Conservation (phyloP, 2,113 vertebrate species). For the Solea solea region DNA sequence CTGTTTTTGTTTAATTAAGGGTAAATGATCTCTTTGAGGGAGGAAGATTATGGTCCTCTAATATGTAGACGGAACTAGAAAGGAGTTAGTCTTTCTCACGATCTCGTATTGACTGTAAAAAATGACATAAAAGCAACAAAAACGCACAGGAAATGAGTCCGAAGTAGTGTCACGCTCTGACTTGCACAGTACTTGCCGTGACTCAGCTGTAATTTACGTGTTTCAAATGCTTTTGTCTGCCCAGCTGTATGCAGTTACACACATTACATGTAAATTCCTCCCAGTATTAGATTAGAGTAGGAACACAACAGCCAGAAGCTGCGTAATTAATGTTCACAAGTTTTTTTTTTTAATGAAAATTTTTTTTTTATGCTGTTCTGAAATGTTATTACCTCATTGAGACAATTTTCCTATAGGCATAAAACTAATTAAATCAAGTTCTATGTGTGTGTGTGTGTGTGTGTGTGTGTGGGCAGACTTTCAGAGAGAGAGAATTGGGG, state of each 20-base stretch:
- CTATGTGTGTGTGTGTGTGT: not conserved
- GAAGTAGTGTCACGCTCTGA: not conserved
- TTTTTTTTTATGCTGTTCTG: not conserved
- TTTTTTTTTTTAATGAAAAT: not conserved
- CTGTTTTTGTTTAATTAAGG: too few species aligned
- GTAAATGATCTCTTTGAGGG: too few species aligned
- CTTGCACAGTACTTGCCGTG: not conserved
- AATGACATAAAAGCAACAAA: not conserved
- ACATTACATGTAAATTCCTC: conserved; percentile 18
- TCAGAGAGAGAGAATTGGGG: too few species aligned
- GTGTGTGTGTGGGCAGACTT: too few species aligned
- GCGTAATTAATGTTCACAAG: not conserved
- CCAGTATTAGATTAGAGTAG: not conserved
- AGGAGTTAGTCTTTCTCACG: too few species aligned
- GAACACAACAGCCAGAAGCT: not conserved
- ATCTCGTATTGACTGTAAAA: not conserved
- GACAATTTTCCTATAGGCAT: not conserved
- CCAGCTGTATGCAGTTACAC: conserved; percentile 13
- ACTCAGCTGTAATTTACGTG: conserved; percentile 5
- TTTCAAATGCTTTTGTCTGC: conserved; percentile 8
- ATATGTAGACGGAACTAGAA: too few species aligned
- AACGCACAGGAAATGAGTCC: not conserved
- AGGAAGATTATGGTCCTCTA: too few species aligned
- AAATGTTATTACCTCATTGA: not conserved
- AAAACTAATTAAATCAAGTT: not conserved